Evolutionary conservation across 2,797 vertebrate species (phyloP).

Genomic region (Scomberomorus guttatus): DNA sequence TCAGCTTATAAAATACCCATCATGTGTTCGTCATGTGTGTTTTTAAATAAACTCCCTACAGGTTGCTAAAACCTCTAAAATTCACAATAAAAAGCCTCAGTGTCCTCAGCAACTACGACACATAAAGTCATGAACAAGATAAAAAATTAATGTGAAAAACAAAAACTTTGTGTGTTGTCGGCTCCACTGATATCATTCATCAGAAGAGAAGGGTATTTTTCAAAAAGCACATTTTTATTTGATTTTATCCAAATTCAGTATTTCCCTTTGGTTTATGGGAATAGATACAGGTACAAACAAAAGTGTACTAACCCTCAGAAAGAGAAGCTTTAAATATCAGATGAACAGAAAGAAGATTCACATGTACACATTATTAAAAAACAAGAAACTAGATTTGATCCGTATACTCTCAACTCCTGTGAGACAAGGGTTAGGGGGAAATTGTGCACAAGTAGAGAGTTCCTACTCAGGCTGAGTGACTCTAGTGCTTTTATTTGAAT

Average conservation of each 20-base stretch:
- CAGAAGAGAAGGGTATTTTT: not conserved
- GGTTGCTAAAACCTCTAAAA: too few relatives aligned
- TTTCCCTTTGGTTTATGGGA: not conserved
- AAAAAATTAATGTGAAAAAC: slow-evolving; percentile 5
- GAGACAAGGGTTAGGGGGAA: not conserved
- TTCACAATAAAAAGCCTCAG: too few relatives aligned
- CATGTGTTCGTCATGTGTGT: too few relatives aligned
- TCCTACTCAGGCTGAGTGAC: not conserved
- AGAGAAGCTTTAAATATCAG: not conserved
- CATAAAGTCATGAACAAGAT: slow-evolving; percentile 13
- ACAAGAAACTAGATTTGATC: not conserved
- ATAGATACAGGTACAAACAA: not conserved
- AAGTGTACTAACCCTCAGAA: not conserved
- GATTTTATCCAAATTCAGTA: not conserved
- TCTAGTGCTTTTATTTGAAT: slow-evolving; percentile 1
- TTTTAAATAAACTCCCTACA: too few relatives aligned
- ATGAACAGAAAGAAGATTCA: slow-evolving; percentile 6
- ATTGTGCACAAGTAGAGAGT: not conserved
- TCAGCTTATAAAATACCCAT: too few relatives aligned
- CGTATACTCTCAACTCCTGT: not conserved
- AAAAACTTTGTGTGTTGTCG: not conserved
- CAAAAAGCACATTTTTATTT: slow-evolving; percentile 2
- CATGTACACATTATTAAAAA: slow-evolving; percentile 5
- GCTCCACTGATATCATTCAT: slow-evolving; percentile 2
- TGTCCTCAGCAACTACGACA: not conserved